These are phyloP conservation scores for Mus pahari DNA, from an alignment of 2,113 vertebrate genomes.

Conservation along the genomic window DNA sequence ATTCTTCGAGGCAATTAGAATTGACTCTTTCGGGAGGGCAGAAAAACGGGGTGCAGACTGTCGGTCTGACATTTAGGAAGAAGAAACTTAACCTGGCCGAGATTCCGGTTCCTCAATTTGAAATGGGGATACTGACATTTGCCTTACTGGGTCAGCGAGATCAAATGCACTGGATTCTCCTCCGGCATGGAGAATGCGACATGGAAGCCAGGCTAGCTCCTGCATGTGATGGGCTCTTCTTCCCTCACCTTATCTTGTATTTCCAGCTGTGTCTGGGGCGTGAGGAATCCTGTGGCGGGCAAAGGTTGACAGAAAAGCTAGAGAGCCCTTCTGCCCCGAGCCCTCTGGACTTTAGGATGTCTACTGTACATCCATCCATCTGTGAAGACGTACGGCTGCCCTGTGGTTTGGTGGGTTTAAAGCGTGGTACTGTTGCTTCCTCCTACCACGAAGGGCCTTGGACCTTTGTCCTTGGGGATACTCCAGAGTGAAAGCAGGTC, in stretches of 20 bases:
- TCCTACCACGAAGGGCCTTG: not conserved
- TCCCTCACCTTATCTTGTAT: not conserved
- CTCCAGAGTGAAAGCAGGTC: not conserved
- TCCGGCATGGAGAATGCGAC: not conserved
- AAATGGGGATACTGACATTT: not conserved
- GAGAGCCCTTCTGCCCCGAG: not conserved
- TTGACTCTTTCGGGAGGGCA: not conserved
- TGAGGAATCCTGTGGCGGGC: not conserved
- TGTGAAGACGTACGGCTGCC: not conserved
- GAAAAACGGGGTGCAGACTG: not conserved
- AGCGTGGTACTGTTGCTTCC: not conserved
- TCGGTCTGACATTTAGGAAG: constrained; percentile 65
- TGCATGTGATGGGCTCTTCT: not conserved
- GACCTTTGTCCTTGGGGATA: not conserved
- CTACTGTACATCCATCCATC: not conserved
- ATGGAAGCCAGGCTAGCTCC: not conserved
- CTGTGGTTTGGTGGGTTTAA: not conserved
- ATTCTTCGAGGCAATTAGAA: not conserved
- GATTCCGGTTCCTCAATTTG: constrained; percentile 68
- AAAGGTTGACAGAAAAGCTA: not conserved
- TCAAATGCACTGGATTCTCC: not conserved
- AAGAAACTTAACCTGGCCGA: constrained; percentile 57
- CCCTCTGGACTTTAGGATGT: not conserved
- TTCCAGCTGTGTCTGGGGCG: not conserved
- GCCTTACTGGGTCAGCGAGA: constrained; percentile 37